These are phyloP conservation scores for Papilio gigon DNA, from an alignment of 2,888 invertebrate species.

Conservation along the genomic window DNA sequence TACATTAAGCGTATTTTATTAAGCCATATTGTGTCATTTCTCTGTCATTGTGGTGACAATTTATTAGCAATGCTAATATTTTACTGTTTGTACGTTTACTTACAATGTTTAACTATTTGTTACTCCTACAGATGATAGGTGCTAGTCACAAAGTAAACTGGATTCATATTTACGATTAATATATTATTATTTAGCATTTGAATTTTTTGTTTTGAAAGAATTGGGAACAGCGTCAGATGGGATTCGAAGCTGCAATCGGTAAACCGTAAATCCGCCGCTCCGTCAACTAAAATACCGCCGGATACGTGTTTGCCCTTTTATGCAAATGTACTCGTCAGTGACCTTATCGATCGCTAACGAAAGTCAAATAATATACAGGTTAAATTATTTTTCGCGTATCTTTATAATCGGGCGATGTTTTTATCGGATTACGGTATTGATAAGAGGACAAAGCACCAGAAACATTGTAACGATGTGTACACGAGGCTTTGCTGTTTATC, in stretches of 20 bases:
- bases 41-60: not conserved
- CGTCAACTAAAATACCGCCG: not conserved
- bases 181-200: too few species aligned
- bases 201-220: not conserved
- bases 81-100: not conserved
- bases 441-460: conserved; percentile 37
- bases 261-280: not conserved
- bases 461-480: conserved; percentile 30
- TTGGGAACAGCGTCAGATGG: not conserved
- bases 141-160: not conserved
- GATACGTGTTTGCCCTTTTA: not conserved
- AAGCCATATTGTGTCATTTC: not conserved
- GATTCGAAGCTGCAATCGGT: not conserved
- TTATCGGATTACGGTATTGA: conserved; percentile 38
- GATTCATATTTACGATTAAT: not conserved
- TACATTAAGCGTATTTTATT: not conserved
- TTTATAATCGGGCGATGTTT: conserved; percentile 16
- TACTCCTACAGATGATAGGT: not conserved
- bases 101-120: not conserved
- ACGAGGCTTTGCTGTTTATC: conserved; percentile 29
- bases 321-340: not conserved
- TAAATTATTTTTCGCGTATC: conserved; percentile 19
- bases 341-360: not conserved
- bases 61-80: not conserved
- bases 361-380: not conserved